Evolutionary conservation across 2,113 vertebrate genomes (phyloP), one percentile per base, ranked within the genome.

Genomic region (Lichenostomus cassidix): DNA sequence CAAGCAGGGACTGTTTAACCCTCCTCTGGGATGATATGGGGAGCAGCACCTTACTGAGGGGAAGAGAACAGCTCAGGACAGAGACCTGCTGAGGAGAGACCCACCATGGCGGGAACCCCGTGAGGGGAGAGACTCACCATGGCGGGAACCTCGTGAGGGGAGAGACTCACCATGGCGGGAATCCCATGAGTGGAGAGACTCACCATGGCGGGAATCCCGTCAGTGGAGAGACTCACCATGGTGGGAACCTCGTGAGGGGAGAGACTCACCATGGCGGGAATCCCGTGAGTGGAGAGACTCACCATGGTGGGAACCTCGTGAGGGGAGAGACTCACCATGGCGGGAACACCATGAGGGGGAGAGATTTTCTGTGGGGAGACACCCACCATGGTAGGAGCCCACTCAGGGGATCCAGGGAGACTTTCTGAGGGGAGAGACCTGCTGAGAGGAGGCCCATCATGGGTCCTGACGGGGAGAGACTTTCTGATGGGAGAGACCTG

Each of bases 101-200:
- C 24, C 64, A 67, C 22, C 23, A 31, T 47, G 44, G 8, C 5
- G 42, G 22, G 25, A 6, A n/a, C 9, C 15, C 8, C 5, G 6
- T 10, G 18, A 35, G 42, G 27, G 47, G 4, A 74, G 9, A 58
- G 21, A n/a, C 16, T 5, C 1, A 9, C 11, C 10, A 60, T 37
- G 47, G 17, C 1, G 1, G 35, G 37, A 44, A 41, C 11, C 9
- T 1, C 1, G 8, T 52, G 50, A 52, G 25, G 50, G 50, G 50
- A 28, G 50, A 52, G 25, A 28, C 15, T 10, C 28, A 31, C 21
- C 28, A 50, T 50, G 29, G 46, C 2, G 1, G 50, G 46, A 62
- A 55, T 6, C 7, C 19, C 11, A 17, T 28, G 58, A 15, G 62
- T 37, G 55, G 19, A 56, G 41, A 47, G 24, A 58, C 27, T 25